Percentiles rank a stretch among this genome's conserved stretches.
Evolutionary conservation across 2,797 vertebrate species (phyloP).

Genomic region (Anabacerthia variegaticeps): DNA sequence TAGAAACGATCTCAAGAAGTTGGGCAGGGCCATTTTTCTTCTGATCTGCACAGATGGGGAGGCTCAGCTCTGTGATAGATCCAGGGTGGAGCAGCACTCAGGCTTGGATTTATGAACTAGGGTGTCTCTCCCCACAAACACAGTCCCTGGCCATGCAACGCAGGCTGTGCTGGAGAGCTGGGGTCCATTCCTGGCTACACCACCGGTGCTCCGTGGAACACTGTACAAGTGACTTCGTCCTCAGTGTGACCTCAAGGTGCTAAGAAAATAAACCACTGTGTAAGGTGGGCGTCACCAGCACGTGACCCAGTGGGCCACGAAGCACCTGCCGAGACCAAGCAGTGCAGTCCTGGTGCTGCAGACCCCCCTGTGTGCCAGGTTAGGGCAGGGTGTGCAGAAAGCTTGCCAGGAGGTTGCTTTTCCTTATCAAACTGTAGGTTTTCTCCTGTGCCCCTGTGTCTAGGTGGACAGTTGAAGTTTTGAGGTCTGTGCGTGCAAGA

Average conservation of each 20-base stretch:
- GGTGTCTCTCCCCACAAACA: fast-evolving
- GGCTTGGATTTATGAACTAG: background rate
- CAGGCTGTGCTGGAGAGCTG: background rate
- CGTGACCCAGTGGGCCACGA: too few relatives aligned
- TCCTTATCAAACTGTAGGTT: background rate
- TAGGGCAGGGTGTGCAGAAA: background rate
- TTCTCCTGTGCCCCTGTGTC: background rate
- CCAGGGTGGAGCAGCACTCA: background rate
- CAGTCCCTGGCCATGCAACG: background rate
- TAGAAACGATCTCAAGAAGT: background rate
- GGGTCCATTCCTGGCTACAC: background rate
- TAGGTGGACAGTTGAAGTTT: background rate
- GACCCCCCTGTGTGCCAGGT: background rate
- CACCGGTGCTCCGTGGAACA: background rate
- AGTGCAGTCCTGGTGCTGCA: background rate
- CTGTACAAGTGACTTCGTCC: background rate
- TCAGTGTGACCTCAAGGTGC: background rate
- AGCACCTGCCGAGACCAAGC: background rate
- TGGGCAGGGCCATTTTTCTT: background rate
- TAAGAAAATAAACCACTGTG: background rate
- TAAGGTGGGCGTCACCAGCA: background rate
- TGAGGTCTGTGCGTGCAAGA: background rate
- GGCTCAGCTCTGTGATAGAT: background rate
- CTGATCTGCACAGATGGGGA: background rate
- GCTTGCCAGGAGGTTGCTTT: background rate